Base-by-base conservation (phyloP, 2,888 invertebrate genomes). In the Drosophila melanosoma region DNA sequence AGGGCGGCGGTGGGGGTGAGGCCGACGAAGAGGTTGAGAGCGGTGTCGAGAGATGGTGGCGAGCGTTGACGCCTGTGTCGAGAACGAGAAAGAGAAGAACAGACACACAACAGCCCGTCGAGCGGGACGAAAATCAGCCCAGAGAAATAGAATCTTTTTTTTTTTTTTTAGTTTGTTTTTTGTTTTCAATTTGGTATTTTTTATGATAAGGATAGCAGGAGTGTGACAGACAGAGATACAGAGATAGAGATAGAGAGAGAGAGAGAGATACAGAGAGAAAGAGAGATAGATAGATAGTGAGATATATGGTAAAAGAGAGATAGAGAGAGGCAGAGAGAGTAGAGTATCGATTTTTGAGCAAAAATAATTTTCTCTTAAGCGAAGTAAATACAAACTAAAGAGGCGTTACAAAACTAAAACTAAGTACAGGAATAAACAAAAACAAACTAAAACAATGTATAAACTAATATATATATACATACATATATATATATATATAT, bases 121-220 rank as follows among this genome's bases (percentile, higher is more conserved):
- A 92, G 92, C 89, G 91, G 93, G 93, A 93, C 93, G 90, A 92
- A 93, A 91, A 92, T 93, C 91, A 93, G 93, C 93, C 93, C 93
- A 92, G 91, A 85, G 88, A 89, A 90, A 90, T 84, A 91, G 89
- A 90, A 81, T 74, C 74, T 67, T 76, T 69, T 86, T 74, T 62
- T 65, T 70, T 69, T 68, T 66, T 68, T 69, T 69, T 69, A 53
- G 20, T 60, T 60, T 36, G 48, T 69, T 81, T 83, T 83, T 76
- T 59, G 49, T 62, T 76, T 88, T 71, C 66, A 72, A 71, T 82
- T 79, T 76, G 71, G 67, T 76, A 63, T 69, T 75, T 51, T n/a
- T 67, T 81, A 76, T 87, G 71, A 67, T 79, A 74, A 73, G 81
- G 76, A 86, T 76, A 89, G 71, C 69, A 51, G 58, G 40, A 70